phyloP scores from a whole-genome alignment of 37 sponge, comb jelly and placozoan genomes.

The Oopsacas minuta region DNA sequence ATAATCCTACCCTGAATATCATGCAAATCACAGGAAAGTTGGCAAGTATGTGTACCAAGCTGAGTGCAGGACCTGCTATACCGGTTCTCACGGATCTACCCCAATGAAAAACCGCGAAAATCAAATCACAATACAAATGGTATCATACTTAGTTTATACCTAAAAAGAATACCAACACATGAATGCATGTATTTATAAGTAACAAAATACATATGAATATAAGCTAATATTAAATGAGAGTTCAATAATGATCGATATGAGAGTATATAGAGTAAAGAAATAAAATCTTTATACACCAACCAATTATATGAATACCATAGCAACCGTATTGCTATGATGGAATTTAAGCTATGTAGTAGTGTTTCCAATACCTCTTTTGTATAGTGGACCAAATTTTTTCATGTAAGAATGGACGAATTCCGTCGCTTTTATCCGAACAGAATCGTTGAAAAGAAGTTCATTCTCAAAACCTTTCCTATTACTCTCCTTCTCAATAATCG shows the following conservation, averaged over 20 bases:
- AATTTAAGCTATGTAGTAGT: no score
- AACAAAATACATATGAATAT: not conserved
- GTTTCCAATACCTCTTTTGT: constrained; percentile 42
- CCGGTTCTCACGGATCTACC: no score
- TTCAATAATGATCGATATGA: not conserved
- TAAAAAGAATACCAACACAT: not conserved
- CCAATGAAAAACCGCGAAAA: no score
- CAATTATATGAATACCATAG: not conserved
- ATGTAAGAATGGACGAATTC: constrained; percentile 78
- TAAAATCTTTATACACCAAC: constrained; percentile 10
- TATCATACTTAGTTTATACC: no score
- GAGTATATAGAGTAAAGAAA: no score
- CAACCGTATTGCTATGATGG: no score
- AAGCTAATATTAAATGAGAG: not conserved
- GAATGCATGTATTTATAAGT: not conserved
- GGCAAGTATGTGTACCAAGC: no score
- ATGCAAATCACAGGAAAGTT: no score
- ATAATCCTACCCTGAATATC: no score
- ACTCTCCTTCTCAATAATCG: constrained; percentile 80
- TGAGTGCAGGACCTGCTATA: no score
- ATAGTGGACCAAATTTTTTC: constrained; percentile 91
- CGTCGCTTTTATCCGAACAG: constrained; percentile 54
- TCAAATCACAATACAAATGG: no score
- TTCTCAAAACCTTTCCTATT: constrained; percentile 26
- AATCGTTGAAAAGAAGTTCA: constrained; percentile 43